A percentile compares a stretch with the other conserved stretches of the same genome.
phyloP scores from a whole-genome alignment of 2,797 vertebrate genomes.

The Cossypha dichroa region DNA sequence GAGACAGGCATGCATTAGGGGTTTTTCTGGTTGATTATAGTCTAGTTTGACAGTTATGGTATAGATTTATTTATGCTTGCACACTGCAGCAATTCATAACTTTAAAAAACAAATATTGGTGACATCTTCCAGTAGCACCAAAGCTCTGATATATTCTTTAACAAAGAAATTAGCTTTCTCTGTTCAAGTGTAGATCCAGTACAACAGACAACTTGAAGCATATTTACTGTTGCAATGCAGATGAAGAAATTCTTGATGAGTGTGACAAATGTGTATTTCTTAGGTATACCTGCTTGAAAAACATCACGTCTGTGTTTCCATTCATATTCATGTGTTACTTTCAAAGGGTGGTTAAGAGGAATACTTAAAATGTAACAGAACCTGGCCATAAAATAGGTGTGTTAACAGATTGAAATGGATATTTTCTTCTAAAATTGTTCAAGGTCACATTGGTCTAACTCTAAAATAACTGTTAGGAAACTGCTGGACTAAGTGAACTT shows the following conservation, averaged over 20 bases:
- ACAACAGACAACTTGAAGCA: neutral
- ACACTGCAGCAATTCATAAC: neutral
- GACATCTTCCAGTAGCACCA: neutral
- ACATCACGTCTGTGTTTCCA: neutral
- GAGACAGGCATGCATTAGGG: neutral
- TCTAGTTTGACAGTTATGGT: slow-evolving; percentile 8
- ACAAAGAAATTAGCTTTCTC: neutral
- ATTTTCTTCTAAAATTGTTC: neutral
- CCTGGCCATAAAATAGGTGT: neutral
- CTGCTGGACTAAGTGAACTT: neutral
- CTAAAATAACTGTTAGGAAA: neutral
- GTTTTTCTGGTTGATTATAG: neutral
- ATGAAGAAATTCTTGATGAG: neutral
- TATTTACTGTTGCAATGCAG: neutral
- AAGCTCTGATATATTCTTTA: neutral
- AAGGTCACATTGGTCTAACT: neutral
- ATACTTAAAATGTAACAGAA: neutral
- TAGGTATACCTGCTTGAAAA: neutral
- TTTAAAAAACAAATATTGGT: neutral
- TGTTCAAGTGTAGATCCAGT: neutral
- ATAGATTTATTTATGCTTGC: neutral
- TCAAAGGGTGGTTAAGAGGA: neutral
- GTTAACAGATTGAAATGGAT: neutral
- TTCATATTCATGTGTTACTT: neutral
- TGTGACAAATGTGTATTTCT: neutral